Percentiles rank a stretch among this genome's conserved stretches.
Conservation (phyloP, 2,888 invertebrate species). For the Agapostemon virescens region DNA sequence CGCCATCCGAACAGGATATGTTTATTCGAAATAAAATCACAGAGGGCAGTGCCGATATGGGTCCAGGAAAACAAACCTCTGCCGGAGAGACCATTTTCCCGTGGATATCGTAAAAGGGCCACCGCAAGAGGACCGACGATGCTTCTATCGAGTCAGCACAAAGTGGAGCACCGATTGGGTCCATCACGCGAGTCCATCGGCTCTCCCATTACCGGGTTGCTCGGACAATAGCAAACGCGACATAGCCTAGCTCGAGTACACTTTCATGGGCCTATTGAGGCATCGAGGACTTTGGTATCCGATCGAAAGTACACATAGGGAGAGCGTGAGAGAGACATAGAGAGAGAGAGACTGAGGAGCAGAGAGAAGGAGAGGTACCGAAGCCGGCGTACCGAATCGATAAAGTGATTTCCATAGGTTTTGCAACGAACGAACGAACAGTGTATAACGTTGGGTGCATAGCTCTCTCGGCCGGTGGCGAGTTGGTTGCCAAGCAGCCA, state of each 20-base stretch:
- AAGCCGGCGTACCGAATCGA: slow-evolving; percentile 1
- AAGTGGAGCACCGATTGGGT: slow-evolving; percentile 6
- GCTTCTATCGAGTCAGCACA: neutral
- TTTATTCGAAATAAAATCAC: no score
- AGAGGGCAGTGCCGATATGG: neutral
- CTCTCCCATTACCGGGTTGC: neutral
- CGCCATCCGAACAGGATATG: no score
- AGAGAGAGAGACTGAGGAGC: neutral
- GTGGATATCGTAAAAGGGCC: neutral
- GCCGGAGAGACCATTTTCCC: neutral
- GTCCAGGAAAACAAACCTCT: neutral
- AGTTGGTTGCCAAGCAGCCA: slow-evolving; percentile 60
- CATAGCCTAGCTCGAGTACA: neutral
- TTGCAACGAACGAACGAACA: slow-evolving; percentile 29
- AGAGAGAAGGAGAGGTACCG: neutral
- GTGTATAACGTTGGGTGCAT: slow-evolving; percentile 13
- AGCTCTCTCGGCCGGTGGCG: slow-evolving; percentile 17
- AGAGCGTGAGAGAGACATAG: neutral
- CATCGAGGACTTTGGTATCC: neutral
- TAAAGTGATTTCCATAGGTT: slow-evolving; percentile 42
- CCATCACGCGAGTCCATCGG: slow-evolving; percentile 1
- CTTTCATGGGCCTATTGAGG: slow-evolving; percentile 5
- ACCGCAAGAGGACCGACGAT: neutral
- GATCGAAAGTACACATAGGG: slow-evolving; percentile 2
- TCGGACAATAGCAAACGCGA: slow-evolving; percentile 7